phyloP scores from a whole-genome alignment of 2,113 vertebrate species.

The Vireo altiloquus region DNA sequence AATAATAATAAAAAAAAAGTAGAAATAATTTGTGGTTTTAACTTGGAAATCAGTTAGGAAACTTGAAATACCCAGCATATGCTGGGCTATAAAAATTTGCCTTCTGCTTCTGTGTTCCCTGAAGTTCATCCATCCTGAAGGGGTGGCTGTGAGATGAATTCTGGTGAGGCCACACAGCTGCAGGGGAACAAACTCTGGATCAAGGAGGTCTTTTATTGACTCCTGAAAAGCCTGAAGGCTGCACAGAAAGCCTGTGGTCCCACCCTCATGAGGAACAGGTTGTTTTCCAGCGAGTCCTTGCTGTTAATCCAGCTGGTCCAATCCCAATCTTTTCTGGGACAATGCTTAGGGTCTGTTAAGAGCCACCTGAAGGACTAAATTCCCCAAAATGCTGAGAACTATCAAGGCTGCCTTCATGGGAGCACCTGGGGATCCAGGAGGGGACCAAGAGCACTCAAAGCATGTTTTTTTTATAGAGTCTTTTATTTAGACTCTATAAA shows the following conservation, averaged over 20 bases:
- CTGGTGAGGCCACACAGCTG: neutral
- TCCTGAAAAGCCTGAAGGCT: neutral
- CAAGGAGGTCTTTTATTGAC: neutral
- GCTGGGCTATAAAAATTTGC: neutral
- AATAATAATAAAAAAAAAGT: neutral
- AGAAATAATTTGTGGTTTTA: neutral
- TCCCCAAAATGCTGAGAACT: neutral
- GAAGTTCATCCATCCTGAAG: neutral
- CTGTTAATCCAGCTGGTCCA: neutral
- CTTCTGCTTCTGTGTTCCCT: neutral
- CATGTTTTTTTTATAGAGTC: fast-evolving
- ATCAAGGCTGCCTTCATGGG: neutral
- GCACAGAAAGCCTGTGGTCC: neutral
- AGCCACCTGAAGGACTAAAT: neutral
- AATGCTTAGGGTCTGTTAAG: neutral
- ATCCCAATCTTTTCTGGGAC: neutral
- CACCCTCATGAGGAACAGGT: neutral
- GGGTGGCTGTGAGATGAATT: neutral
- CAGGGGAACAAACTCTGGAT: neutral
- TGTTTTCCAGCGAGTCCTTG: neutral
- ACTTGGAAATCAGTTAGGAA: neutral
- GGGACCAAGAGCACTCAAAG: neutral
- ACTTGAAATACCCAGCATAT: neutral
- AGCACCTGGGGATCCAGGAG: neutral
- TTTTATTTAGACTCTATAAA: neutral